Base-by-base conservation (phyloP, 2,888 invertebrate species). In the Tiliacea aurago region DNA sequence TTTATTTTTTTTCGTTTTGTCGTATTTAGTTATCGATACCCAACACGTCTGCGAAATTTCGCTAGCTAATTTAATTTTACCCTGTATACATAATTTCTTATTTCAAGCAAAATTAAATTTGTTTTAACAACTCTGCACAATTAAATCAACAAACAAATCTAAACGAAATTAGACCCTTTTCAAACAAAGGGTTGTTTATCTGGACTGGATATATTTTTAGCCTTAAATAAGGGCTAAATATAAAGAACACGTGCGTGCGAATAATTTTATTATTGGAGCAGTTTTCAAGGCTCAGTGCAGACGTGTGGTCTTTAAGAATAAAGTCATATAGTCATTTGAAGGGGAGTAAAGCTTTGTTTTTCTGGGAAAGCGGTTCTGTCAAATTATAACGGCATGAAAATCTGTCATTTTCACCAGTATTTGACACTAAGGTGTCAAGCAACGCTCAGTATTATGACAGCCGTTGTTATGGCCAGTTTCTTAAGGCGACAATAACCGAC, bases 241-340 rank as follows among this genome's bases (percentile, higher is more conserved):
- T 66, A 65, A 59, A 18, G n/a, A 63, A 49, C 81, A 81, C 83
- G 83, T 81, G 81, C 83, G 58, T 4, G 67, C 47, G 1, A 73
- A 73, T 73, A 59, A 56, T 51, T 63, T 58, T 77, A 81, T 71
- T 70, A 37, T 71, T 68, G 59, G 41, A 59, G 9, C 43, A 2
- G 37, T 43, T 59, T 41, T 71, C 59, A 70, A 81, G 67, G 82
- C n/a, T 56, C 59, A 67, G 15, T 23, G 33, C 4, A 23, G 37
- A 23, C 37, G 76, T 75, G 81, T 69, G 78, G 66, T 80, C 55
- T 64, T 55, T 13, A 41, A 73, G 13, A 73, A 67, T 79, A 73
- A 41, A n/a, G 10, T 43, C 4, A n/a, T 45, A 5, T 9, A 4
- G n/a, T 13, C 4, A 45, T 37, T 51, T 18, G 41, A n/a, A 9